phyloP scores from a whole-genome alignment of 2,888 invertebrate species.

The Dugesia japonica region DNA sequence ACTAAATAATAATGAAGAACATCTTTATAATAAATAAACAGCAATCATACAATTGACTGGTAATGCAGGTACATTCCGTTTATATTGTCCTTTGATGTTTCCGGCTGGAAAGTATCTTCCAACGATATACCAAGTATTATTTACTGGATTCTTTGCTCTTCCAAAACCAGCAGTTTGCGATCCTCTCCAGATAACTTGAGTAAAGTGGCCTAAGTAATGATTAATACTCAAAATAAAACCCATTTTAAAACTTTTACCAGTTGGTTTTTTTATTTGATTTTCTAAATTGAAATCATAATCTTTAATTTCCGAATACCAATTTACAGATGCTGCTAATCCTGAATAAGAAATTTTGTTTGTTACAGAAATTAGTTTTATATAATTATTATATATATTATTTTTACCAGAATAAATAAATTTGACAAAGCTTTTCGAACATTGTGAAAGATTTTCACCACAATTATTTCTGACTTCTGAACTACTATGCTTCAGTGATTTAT shows the following conservation, averaged over 20 bases:
- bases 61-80: neutral
- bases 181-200: neutral
- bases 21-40: too few relatives aligned
- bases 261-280: neutral
- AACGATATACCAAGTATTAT: neutral
- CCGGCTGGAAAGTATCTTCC: neutral
- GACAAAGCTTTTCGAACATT: neutral
- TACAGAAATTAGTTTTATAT: neutral
- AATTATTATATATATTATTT: too few relatives aligned
- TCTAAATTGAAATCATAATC: slow-evolving; percentile 2
- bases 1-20: too few relatives aligned
- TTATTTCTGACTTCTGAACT: neutral
- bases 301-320: slow-evolving; percentile 12
- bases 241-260: neutral
- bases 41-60: too few relatives aligned
- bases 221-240: too few relatives aligned
- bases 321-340: neutral
- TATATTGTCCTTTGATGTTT: neutral
- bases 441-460: neutral
- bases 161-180: neutral
- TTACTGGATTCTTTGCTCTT: neutral
- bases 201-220: neutral
- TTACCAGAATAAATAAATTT: neutral
- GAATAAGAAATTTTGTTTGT: neutral
- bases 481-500: neutral